Base-by-base conservation (phyloP, 2,888 invertebrate genomes). In the Lithosia quadra region DNA sequence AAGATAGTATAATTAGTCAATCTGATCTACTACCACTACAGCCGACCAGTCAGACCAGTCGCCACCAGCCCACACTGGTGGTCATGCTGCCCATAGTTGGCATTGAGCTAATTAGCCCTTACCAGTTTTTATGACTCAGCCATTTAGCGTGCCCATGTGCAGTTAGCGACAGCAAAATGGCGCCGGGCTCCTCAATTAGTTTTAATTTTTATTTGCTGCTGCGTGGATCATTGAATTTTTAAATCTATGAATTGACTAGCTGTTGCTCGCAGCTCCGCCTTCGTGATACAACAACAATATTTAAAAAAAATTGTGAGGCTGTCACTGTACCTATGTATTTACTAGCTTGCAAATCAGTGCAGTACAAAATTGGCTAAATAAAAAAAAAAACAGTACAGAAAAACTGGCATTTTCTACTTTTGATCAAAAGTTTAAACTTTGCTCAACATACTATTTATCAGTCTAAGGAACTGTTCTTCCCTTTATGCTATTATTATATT, bases 121-220 rank as follows among this genome's bases (percentile, higher is more conserved):
- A 21, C 34, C 28, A 57, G 21, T 64, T 64, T 39, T 57, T 39
- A 64, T 64, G 57, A 58, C n/a, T 43, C 43, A n/a, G 28, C 58
- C 43, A 58, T 33, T 65, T 65, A 58, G 57, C 65, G 65, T 43
- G 65, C 24, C 56, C n/a, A 36, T 24, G 24, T 34, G 56, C 34
- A 22, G 49, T 53, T 53, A 33, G 59, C 59, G 65, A 65, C 49
- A 8, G 22, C 18, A 65, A 65, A 57, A 65, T 65, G 59, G 59
- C 65, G 65, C 22, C 65, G 0, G 11, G 15, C 36, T 56, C 28
- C 1, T 62, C 28, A 43, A 28, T 28, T 43, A 49, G 21, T 22
- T 39, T 60, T 36, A 36, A 36, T 36, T 60, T 60, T 60, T 1
- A 22, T 60, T 39, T 39, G 18, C 18, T 18, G 15, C 22, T 36